Conservation (phyloP, 2,113 vertebrate genomes). For the Azemiops feae region DNA sequence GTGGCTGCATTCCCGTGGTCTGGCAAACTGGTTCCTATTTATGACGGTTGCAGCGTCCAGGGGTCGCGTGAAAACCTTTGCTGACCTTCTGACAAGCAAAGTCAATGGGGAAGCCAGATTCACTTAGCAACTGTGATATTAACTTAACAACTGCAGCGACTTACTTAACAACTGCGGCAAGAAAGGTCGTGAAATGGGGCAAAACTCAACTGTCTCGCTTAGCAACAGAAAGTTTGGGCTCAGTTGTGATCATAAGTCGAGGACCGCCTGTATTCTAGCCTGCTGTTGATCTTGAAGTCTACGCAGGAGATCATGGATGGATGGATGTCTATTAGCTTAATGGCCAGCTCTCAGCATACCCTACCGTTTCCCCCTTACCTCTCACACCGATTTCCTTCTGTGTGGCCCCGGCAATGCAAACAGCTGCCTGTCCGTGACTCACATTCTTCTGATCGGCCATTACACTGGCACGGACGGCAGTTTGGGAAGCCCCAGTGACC, state of each 20-base stretch:
- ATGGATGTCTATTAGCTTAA: background rate
- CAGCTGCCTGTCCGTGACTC: conserved; percentile 82
- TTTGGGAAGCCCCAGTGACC: conserved; percentile 94
- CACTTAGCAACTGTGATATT: background rate
- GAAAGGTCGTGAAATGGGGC: background rate
- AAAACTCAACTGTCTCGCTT: background rate
- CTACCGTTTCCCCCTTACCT: conserved; percentile 67
- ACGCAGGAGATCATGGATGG: background rate
- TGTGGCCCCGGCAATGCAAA: conserved; percentile 85
- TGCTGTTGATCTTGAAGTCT: background rate
- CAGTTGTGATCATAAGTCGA: background rate
- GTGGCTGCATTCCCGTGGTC: background rate
- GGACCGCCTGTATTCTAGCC: background rate
- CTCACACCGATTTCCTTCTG: conserved; percentile 86
- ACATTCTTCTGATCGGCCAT: conserved; percentile 82
- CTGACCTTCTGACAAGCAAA: too few relatives aligned
- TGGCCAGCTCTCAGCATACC: background rate
- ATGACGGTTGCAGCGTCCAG: too few relatives aligned
- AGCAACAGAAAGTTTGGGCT: background rate
- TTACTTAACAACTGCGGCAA: background rate
- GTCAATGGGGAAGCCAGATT: background rate
- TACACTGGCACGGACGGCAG: conserved; percentile 87
- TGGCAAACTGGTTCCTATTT: too few relatives aligned
- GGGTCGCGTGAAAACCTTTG: too few relatives aligned
- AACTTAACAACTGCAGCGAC: background rate